phyloP scores from a whole-genome alignment of 2,113 vertebrate species.

The Ascaphus truei region DNA sequence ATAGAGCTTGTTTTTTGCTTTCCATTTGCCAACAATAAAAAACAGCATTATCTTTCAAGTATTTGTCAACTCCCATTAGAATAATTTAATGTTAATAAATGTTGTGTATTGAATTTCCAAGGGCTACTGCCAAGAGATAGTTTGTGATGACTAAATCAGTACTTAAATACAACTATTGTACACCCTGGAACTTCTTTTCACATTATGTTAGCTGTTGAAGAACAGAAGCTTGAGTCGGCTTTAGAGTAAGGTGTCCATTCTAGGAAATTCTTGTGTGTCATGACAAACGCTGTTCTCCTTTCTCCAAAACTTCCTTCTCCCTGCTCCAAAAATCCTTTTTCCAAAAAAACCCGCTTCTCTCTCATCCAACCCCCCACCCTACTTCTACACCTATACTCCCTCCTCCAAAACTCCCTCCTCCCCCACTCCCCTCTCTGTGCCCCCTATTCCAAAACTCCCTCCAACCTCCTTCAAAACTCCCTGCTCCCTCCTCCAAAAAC shows the following conservation, averaged over 20 bases:
- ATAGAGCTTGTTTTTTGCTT: conserved; percentile 70
- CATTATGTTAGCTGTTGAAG: too few species aligned
- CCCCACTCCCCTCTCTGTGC: too few species aligned
- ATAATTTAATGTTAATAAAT: conserved; percentile 93
- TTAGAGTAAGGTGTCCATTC: neutral
- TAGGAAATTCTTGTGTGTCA: neutral
- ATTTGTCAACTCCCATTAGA: conserved; percentile 98
- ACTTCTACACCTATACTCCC: too few species aligned
- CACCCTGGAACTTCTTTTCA: conserved; percentile 40
- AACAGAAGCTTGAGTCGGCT: too few species aligned
- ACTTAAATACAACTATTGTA: conserved; percentile 84
- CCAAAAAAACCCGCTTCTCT: too few species aligned
- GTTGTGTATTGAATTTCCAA: conserved; percentile 87
- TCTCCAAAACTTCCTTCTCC: too few species aligned
- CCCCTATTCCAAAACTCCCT: too few species aligned
- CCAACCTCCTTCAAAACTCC: too few species aligned
- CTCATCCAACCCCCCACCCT: too few species aligned
- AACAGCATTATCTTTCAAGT: conserved; percentile 83
- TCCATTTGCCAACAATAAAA: conserved; percentile 75
- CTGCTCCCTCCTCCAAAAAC: too few species aligned
- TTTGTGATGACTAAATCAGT: conserved; percentile 70
- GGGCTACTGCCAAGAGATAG: conserved; percentile 80
- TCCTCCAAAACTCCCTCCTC: too few species aligned
- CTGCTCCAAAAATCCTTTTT: too few species aligned
- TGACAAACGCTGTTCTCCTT: neutral